Evolutionary conservation across 2,888 invertebrate species (phyloP).

Genomic region (Synanthedon andrenaeformis): DNA sequence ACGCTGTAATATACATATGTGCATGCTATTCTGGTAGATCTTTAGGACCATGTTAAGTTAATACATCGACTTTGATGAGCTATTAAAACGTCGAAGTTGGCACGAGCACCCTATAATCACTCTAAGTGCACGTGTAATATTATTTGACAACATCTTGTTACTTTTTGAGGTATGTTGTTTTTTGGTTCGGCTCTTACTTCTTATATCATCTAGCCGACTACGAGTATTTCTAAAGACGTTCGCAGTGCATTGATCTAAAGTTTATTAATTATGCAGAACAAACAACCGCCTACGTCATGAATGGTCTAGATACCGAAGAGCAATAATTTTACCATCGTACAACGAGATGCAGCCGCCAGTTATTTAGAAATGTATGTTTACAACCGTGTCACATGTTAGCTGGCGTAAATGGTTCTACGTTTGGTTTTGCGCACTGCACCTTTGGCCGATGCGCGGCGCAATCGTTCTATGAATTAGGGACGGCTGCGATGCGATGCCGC

Average conservation of each 20-base stretch:
- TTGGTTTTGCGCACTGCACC: constrained; percentile 52
- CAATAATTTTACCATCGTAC: background rate
- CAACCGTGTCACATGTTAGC: constrained; percentile 26
- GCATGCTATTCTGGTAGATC: constrained; percentile 37
- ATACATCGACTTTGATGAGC: constrained; percentile 35
- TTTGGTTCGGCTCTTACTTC: too few species aligned
- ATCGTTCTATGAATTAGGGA: constrained; percentile 34
- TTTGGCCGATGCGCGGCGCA: constrained; percentile 31
- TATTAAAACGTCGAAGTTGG: constrained; percentile 47
- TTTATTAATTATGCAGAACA: background rate
- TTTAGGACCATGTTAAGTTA: constrained; percentile 32
- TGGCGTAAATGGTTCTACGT: constrained; percentile 21
- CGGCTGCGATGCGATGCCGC: constrained; percentile 22
- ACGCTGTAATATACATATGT: constrained; percentile 19
- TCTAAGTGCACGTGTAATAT: constrained; percentile 36
- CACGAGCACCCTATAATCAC: constrained; percentile 29
- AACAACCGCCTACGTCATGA: background rate
- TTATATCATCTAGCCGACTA: too few species aligned
- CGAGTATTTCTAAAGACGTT: too few species aligned
- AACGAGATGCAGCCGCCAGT: background rate
- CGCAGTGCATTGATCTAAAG: background rate
- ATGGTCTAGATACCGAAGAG: background rate
- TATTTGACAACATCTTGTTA: constrained; percentile 10
- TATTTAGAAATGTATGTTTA: background rate
- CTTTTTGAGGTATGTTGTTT: too few species aligned